Base-by-base conservation (phyloP, 2,113 vertebrate genomes). In the Rutilus rutilus region DNA sequence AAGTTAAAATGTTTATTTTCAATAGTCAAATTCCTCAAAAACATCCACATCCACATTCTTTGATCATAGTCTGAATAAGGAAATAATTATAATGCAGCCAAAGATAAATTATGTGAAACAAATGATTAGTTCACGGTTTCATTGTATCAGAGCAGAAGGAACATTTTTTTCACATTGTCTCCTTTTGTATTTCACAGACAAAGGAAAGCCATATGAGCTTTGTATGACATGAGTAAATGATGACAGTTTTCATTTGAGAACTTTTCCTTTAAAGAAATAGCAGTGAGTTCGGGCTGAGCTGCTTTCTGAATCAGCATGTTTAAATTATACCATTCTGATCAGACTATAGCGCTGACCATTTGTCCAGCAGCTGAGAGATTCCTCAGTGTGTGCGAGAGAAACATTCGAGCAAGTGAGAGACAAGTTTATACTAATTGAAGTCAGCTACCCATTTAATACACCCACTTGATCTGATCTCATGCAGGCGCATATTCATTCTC, bases 311-410 rank as follows among this genome's bases (percentile, higher is more conserved):
- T 85, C 84, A 71, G 30, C 62, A 54, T 57, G 27, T 69, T 78
- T 69, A n/a, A 85, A 30, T 85, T 15, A 67, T 52, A 33, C 60
- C n/a, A 33, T 33, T 79, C 33, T 71, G 62, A 85, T 30, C 76
- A 79, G 2, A 85, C 78, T 39, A 60, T 39, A 60, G 23, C 23
- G 8, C 60, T 54, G 14, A 57, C 7, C 50, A 67, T 65, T 67
- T 79, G 74, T 78, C 45, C 42, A 21, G 30, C 60, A 78, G 75
- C 62, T 78, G 75, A 39, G 19, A 39, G 74, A 65, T 33, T 67
- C 17, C 7, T 39, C n/a, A 33, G 73, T 6, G 39, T 76, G 71
- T 10, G 15, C 7, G 23, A 65, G 25, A 2, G 6, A 36, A 60
- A 62, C 30, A 85, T 39, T 78, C 0, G 15, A 64, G 59, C 36